Conservation (phyloP, 2,888 invertebrate genomes). For the Drosophila cracens region DNA sequence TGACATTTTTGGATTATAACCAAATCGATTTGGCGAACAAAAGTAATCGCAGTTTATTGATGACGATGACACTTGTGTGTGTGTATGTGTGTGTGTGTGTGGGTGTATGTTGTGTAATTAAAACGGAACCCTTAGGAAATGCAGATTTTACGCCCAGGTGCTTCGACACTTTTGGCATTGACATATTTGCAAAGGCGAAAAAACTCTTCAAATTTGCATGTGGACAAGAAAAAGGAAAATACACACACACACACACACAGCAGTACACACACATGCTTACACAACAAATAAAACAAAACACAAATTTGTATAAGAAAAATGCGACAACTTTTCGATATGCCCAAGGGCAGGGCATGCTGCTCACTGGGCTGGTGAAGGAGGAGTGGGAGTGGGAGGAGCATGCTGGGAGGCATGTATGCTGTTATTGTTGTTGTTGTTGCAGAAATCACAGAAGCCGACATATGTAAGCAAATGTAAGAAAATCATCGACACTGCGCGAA, state of each 20-base stretch:
- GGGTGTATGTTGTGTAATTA: conserved; percentile 40
- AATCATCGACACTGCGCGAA: conserved; percentile 19
- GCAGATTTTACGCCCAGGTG: conserved; percentile 59
- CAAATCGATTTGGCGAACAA: conserved; percentile 8
- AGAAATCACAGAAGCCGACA: conserved; percentile 17
- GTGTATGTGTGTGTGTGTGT: not conserved
- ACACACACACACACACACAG: not conserved
- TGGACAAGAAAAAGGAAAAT: conserved; percentile 7
- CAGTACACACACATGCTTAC: not conserved
- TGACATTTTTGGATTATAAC: conserved; percentile 1
- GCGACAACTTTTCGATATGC: conserved; percentile 22
- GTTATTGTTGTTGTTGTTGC: conserved; percentile 12
- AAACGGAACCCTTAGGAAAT: conserved; percentile 64
- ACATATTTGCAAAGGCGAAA: conserved; percentile 57
- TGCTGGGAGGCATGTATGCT: not conserved
- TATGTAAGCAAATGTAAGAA: conserved; percentile 9
- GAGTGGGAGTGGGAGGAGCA: not conserved
- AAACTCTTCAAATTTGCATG: conserved; percentile 58
- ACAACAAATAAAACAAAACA: not conserved
- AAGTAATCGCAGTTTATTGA: conserved; percentile 29
- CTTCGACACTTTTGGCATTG: conserved; percentile 63
- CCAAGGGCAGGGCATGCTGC: conserved; percentile 8
- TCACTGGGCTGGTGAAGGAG: not conserved
- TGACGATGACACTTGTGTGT: conserved; percentile 15
- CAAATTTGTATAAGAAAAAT: conserved; percentile 15